Conservation (phyloP, 1,140 invertebrate genomes). For the Rhizoglyphus robini region DNA sequence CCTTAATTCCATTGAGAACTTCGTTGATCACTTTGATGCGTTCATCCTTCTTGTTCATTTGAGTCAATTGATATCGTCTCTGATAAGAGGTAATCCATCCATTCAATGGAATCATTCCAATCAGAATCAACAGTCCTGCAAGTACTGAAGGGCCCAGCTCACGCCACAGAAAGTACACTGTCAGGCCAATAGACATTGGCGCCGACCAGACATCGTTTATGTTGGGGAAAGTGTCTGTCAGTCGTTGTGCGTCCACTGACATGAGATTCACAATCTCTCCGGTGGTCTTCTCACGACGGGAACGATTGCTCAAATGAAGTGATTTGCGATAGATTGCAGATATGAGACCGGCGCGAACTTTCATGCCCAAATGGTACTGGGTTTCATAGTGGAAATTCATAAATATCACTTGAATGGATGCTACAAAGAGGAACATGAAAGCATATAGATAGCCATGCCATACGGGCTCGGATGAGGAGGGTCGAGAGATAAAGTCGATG, state of each 20-base stretch:
- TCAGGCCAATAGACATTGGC: conserved; percentile 32
- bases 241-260: conserved; percentile 36
- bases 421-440: background rate
- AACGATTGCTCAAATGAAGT: background rate
- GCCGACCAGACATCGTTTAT: conserved; percentile 30
- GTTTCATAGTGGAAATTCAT: background rate
- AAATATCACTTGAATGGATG: background rate
- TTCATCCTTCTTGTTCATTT: conserved; percentile 52
- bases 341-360: background rate
- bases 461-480: background rate
- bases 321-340: background rate
- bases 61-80: conserved; percentile 34
- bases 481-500: conserved; percentile 12
- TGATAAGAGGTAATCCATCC: conserved; percentile 32
- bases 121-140: conserved; percentile 78
- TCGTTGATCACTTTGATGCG: conserved; percentile 60
- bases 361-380: background rate
- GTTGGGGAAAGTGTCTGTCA: conserved; percentile 23
- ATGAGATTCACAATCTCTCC: no score
- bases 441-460: background rate
- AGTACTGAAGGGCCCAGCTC: conserved; percentile 61
- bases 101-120: conserved; percentile 42
- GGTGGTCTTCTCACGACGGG: conserved; percentile 27
- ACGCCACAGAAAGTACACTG: conserved; percentile 35
- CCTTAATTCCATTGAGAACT: no score